Base-by-base conservation (phyloP, 1,140 invertebrate species). In the Amyelois transitella region DNA sequence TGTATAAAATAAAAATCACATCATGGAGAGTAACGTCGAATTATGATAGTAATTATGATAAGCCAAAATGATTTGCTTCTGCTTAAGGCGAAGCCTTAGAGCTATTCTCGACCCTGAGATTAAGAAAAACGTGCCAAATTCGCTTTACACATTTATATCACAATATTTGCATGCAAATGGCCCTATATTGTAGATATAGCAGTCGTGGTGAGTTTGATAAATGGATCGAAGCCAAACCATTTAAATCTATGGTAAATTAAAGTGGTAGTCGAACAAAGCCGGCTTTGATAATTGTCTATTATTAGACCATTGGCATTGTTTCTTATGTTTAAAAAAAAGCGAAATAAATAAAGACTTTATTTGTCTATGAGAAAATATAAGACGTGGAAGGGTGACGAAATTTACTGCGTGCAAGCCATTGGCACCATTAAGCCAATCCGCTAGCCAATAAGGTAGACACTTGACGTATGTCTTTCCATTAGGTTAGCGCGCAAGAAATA, bases 401-500 rank as follows among this genome's bases (percentile, higher is more conserved):
- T 74, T 73, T 64, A 70, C 60, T 74, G 64, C 64, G 59, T 44
- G 43, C 38, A 62, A 65, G 62, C 62, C 66, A 74, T 82, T 68
- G 74, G 69, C 69, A 69, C 76, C 69, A 81, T 85, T 81, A 79
- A 81, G 65, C 71, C 75, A 75, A 84, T 84, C 72, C 69, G 62
- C 66, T 60, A 73, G 70, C 77, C 78, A 86, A 87, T 87, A 86
- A 80, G 69, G 81, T 80, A 66, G 85, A 79, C 75, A 81, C 80
- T 86, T 88, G 85, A 88, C 71, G 77, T 81, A 88, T 83, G 80
- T 60, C 69, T 77, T 85, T 77, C 78, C 81, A 86, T 88, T 88
- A 88, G 75, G 77, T 79, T 72, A 64, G 69, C 77, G 67, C 64
- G 71, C 72, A 83, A 81, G 77, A 83, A 83, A 88, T 88, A 83